Base-by-base conservation (phyloP, 92 coral and sea anemone species). In the Epizoanthus illoricatus region DNA sequence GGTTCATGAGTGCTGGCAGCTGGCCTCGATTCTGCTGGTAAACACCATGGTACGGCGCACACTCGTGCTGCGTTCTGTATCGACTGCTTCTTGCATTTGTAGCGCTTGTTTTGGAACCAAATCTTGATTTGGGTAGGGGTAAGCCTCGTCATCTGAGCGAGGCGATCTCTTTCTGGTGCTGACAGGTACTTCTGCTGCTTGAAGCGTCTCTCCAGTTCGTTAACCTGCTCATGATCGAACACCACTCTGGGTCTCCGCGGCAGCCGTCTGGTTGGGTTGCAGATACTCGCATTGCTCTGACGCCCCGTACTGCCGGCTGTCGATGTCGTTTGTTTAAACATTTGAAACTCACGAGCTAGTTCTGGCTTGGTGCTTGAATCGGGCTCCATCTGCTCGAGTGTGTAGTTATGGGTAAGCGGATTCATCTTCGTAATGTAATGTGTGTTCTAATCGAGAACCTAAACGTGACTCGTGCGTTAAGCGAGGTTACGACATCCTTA, bases 61-160 rank as follows among this genome's bases (percentile, higher is more conserved):
- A 86, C 92, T 40, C 99, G 92, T 69, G 91, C 93, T 91, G 91
- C 94, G 91, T 87, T 87, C 74, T 93, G 98, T 75, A 96, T 83
- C 19, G 98, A 91, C 75, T 96, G 97, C 84, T 96, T 96, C 88
- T 96, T 96, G 86, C 93, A 91, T 81, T 96, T 96, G 87, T 96
- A 96, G 73, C 99, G 92, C 89, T 96, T 96, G 83, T 96, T 96
- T 89, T 96, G 99, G 80, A 96, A 96, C 99, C 99, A 96, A 76
- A 93, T 96, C 92, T 96, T 96, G 78, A 96, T 98, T 85, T 96
- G 99, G 82, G 94, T 96, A 74, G 99, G 94, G 64, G 99, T 93
- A 17, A 96, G 89, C 83, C 90, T 90, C 20, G 94, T 91, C 88
- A 91, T 85, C 59, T 90, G 93, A 33, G 99, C 98, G 86, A 96